Base-by-base conservation (phyloP, 2,888 invertebrate genomes). In the Troilus luridus region DNA sequence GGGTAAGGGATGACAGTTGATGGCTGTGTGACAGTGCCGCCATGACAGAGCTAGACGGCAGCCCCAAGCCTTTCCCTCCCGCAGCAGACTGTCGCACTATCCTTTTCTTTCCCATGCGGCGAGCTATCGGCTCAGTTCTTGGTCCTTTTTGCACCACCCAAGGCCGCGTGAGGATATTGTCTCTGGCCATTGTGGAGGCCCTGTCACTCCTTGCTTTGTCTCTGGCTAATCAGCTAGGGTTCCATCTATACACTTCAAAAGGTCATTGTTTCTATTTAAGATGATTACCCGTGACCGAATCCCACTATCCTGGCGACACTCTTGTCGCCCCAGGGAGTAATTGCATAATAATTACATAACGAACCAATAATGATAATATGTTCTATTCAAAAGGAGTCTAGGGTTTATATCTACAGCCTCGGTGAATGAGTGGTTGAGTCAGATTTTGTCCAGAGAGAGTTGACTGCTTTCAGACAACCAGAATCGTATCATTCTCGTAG, bases 191-290 rank as follows among this genome's bases (percentile, higher is more conserved):
- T 81, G 81, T 81, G 3, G n/a, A 14, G 12, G 12, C 3, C 9
- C 21, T 54, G 54, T 81, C 54, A 54, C 54, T 0, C 11, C 11
- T 12, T 10, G 67, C 67, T 67, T 67, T 67, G 67, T 67, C 67
- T 67, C 24, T 24, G 12, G 72, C 72, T 77, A 41, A 77, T 77
- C 72, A 77, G 72, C 72, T 77, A 19, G 27, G 27, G 27, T 17
- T 77, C 10, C 41, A 77, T 77, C 72, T 77, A 19, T 27, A 6
- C 17, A 0, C 7, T 77, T 77, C 72, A 27, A 77, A 77, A 41
- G 17, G 72, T 7, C 72, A 77, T 77, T 77, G 72, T 77, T 77
- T 77, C 72, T 41, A 77, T 77, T 17, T 77, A 77, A 77, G 72
- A 41, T 72, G 72, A 72, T 72, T 72, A 72, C 72, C 27, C 72